A percentile compares a stretch with the other conserved stretches of the same genome.
Conservation (phyloP, 2,888 invertebrate species). For the Autographa gamma region DNA sequence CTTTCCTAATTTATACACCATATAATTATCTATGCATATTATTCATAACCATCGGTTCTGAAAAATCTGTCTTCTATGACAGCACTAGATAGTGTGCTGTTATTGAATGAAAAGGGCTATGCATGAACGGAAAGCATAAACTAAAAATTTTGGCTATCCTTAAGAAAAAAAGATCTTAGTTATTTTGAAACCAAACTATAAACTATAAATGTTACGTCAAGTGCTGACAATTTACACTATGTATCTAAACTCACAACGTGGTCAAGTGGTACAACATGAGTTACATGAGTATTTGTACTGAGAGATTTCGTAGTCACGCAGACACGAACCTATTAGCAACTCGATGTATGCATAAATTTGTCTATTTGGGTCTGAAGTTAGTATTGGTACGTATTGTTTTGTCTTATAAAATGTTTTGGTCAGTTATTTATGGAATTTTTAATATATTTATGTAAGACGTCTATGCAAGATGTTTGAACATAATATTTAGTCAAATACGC, state of each 20-base stretch:
- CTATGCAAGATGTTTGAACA: too few species aligned
- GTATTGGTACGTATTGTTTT: neutral
- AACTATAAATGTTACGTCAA: conserved; percentile 29
- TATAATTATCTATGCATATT: too few species aligned
- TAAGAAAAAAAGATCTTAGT: neutral
- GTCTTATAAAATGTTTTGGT: neutral
- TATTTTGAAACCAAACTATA: conserved; percentile 6
- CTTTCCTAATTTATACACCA: too few species aligned
- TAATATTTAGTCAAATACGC: neutral
- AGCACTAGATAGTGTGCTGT: too few species aligned
- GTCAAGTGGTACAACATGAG: conserved; percentile 44
- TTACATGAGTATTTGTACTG: conserved; percentile 45
- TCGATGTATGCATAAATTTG: conserved; percentile 15
- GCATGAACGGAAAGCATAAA: too few species aligned
- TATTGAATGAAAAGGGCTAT: too few species aligned
- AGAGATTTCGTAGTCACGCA: conserved; percentile 56
- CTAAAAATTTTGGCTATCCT: too few species aligned
- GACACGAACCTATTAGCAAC: conserved; percentile 41
- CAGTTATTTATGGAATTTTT: neutral
- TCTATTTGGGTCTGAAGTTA: neutral
- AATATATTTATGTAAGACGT: neutral
- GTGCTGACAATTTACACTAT: conserved; percentile 45
- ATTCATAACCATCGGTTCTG: too few species aligned
- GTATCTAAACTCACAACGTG: conserved; percentile 48
- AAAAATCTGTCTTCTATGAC: too few species aligned